Percentiles rank a stretch among this genome's conserved stretches.
These are phyloP conservation scores for Papilio gigon DNA, from an alignment of 2,888 invertebrate genomes.

Conservation along the genomic window DNA sequence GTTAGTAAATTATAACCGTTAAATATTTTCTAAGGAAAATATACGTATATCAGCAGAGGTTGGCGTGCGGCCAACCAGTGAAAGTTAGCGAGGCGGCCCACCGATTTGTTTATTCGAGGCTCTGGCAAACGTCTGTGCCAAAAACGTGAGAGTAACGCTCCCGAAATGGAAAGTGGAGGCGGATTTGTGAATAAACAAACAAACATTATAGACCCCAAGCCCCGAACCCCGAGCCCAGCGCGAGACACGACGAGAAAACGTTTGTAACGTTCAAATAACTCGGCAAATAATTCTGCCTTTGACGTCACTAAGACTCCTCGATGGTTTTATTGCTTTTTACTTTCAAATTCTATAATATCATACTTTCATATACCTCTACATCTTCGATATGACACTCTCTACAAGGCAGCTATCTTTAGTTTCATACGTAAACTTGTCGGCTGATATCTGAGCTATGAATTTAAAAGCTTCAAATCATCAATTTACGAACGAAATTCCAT, in stretches of 20 bases:
- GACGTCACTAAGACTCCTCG: conserved; percentile 15
- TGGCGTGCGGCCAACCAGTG: conserved; percentile 75
- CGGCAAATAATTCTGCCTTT: conserved; percentile 44
- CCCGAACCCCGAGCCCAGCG: conserved; percentile 49
- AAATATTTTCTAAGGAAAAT: conserved; percentile 65
- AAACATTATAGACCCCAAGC: conserved; percentile 56
- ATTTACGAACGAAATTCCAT: background rate
- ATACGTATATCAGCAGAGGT: conserved; percentile 61
- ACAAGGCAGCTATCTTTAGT: background rate
- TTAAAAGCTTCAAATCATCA: no score
- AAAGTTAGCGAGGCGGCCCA: conserved; percentile 77
- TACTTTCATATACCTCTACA: background rate
- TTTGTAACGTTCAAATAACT: conserved; percentile 48
- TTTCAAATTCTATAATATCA: conserved; percentile 4
- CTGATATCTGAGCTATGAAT: no score
- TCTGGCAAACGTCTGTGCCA: conserved; percentile 56
- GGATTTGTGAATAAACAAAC: conserved; percentile 57
- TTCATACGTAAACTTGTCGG: background rate
- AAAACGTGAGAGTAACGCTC: conserved; percentile 55
- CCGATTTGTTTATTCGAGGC: conserved; percentile 72
- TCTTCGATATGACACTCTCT: background rate
- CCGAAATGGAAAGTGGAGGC: conserved; percentile 68
- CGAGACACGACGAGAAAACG: conserved; percentile 55
- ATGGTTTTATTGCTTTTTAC: conserved; percentile 24
- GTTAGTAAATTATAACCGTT: conserved; percentile 71